phyloP scores from a whole-genome alignment of 2,113 vertebrate species.

The Istiophorus platypterus region DNA sequence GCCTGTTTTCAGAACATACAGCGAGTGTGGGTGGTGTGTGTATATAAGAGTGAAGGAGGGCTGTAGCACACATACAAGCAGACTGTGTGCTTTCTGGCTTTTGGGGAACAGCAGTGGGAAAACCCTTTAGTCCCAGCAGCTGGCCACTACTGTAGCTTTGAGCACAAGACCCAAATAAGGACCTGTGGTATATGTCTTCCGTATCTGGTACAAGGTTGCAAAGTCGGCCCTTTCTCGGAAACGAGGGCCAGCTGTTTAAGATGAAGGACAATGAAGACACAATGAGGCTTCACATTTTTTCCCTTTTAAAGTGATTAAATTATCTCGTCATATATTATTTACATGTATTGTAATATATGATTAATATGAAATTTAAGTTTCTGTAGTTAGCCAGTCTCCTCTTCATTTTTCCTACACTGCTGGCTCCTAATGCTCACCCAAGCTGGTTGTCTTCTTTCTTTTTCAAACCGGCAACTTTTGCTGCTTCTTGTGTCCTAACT shows the following conservation, averaged over 20 bases:
- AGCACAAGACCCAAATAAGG: slow-evolving; percentile 78
- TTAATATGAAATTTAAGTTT: not conserved
- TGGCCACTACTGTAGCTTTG: slow-evolving; percentile 70
- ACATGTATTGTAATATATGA: not conserved
- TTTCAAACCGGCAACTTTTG: not conserved
- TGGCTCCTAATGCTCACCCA: not conserved
- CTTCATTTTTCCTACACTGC: not conserved
- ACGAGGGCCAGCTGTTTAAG: slow-evolving; percentile 69
- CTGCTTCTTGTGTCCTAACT: not conserved
- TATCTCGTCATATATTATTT: not conserved
- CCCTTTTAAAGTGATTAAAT: slow-evolving; percentile 38
- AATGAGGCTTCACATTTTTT: slow-evolving; percentile 29
- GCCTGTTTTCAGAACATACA: slow-evolving; percentile 54
- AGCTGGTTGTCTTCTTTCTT: not conserved
- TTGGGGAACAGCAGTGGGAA: slow-evolving; percentile 56
- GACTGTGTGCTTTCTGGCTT: slow-evolving; percentile 62
- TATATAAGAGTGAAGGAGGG: slow-evolving; percentile 57
- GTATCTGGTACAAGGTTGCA: slow-evolving; percentile 70
- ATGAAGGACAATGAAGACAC: slow-evolving; percentile 44
- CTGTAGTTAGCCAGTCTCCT: not conserved
- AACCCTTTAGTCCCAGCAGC: slow-evolving; percentile 73
- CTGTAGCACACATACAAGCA: slow-evolving; percentile 42
- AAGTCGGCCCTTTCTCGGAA: slow-evolving; percentile 59
- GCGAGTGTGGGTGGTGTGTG: slow-evolving; percentile 67
- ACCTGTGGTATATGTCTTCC: slow-evolving; percentile 66